Conservation (phyloP, 2,113 vertebrate genomes). For the Labeo catla region DNA sequence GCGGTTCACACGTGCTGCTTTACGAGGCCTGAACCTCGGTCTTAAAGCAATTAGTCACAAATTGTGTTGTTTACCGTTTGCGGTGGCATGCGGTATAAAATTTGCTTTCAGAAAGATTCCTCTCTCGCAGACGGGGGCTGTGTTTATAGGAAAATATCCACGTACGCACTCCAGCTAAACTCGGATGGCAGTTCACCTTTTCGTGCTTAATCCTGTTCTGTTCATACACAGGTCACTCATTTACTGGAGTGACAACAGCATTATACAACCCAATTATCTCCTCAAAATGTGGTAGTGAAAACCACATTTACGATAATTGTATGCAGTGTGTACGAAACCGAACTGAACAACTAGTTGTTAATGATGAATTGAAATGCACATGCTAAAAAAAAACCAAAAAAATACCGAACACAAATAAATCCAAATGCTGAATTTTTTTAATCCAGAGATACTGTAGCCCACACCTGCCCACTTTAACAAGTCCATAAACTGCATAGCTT, state of each 20-base stretch:
- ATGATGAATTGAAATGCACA: background rate
- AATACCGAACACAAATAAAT: background rate
- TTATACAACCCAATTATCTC: background rate
- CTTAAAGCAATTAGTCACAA: conserved; percentile 51
- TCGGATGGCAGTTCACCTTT: background rate
- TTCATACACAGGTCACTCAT: background rate
- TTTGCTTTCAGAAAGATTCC: background rate
- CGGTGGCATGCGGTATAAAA: conserved; percentile 11
- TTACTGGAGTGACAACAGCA: background rate
- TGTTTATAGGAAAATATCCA: background rate
- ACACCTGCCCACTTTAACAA: no score
- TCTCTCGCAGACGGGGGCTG: background rate
- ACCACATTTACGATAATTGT: background rate
- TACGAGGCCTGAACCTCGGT: conserved; percentile 37
- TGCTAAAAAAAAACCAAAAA: background rate
- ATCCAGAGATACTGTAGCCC: background rate
- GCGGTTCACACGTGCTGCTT: conserved; percentile 33
- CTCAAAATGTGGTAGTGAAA: background rate
- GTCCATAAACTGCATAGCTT: no score
- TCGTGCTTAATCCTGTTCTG: background rate
- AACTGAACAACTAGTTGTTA: background rate
- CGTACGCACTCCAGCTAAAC: background rate
- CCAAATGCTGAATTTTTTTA: background rate
- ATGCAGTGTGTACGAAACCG: background rate
- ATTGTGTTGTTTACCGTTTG: conserved; percentile 48